These are phyloP conservation scores for Pluvialis apricaria DNA, from an alignment of 2,113 vertebrate species.

Conservation along the genomic window DNA sequence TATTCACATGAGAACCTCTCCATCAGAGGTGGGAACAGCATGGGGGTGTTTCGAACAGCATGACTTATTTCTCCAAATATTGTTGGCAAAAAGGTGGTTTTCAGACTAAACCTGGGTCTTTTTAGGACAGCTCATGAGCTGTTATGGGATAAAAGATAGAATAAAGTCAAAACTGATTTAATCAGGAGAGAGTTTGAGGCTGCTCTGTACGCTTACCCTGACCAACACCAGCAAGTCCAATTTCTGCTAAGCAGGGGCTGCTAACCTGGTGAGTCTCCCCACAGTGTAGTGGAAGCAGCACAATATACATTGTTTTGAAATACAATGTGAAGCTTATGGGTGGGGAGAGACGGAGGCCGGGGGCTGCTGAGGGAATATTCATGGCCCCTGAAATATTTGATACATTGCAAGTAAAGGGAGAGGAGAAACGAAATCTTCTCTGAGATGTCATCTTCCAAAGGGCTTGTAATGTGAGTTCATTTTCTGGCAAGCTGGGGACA, in stretches of 20 bases:
- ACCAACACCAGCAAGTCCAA: not conserved
- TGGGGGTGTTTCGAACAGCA: fast-evolving
- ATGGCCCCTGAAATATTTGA: not conserved
- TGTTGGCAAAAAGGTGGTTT: not conserved
- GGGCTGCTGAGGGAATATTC: not conserved
- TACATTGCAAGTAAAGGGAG: not conserved
- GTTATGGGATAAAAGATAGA: not conserved
- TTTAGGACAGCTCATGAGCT: not conserved
- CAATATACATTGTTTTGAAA: fast-evolving
- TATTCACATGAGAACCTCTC: not conserved
- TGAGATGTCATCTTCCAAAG: not conserved
- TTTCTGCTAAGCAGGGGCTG: not conserved
- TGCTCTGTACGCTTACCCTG: not conserved
- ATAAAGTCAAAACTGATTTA: not conserved
- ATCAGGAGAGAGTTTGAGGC: not conserved
- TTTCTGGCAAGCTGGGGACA: not conserved
- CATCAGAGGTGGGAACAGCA: not conserved
- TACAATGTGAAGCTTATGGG: no score
- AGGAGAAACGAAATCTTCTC: not conserved
- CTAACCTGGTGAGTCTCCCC: not conserved
- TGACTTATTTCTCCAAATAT: not conserved
- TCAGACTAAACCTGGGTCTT: fast-evolving
- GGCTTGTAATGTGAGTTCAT: not conserved
- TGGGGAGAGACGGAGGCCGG: not conserved
- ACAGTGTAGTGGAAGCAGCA: fast-evolving